A percentile compares a stretch with the other conserved stretches of the same genome.
phyloP scores from a whole-genome alignment of 2,888 invertebrate genomes.

The Nebria brevicollis region DNA sequence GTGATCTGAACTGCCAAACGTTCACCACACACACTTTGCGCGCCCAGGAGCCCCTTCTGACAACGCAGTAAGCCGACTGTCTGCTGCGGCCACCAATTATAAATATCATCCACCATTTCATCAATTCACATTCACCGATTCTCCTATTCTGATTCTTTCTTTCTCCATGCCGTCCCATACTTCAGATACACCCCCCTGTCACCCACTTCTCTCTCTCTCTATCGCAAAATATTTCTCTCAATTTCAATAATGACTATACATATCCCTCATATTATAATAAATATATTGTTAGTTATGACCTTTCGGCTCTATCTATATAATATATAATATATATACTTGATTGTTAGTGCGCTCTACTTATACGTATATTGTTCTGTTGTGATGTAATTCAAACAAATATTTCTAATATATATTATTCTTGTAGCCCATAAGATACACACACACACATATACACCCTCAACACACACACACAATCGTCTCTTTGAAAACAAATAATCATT shows the following conservation, averaged over 20 bases:
- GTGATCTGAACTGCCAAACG: conserved; percentile 63
- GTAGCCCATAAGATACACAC: conserved; percentile 59
- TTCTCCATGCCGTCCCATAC: conserved; percentile 14
- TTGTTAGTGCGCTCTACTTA: conserved; percentile 62
- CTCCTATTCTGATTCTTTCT: neutral
- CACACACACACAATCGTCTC: neutral
- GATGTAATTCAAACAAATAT: conserved; percentile 62
- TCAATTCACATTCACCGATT: neutral
- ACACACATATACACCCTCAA: neutral
- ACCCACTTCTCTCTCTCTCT: conserved; percentile 17
- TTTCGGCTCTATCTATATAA: conserved; percentile 47
- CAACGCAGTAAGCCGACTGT: conserved; percentile 42
- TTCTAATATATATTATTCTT: conserved; percentile 59
- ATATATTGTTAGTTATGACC: conserved; percentile 46
- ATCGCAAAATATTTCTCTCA: conserved; percentile 32
- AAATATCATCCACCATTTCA: neutral
- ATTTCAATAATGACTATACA: conserved; percentile 62
- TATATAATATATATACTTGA: conserved; percentile 49
- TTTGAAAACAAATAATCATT: neutral
- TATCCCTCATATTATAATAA: conserved; percentile 59
- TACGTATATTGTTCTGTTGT: conserved; percentile 64
- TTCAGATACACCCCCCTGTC: conserved; percentile 22
- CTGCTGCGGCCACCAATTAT: conserved; percentile 31
- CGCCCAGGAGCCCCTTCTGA: conserved; percentile 17
- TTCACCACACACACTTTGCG: conserved; percentile 49